Evolutionary conservation across 2,797 vertebrate genomes (phyloP).

Genomic region (Pipistrellus pipistrellus): DNA sequence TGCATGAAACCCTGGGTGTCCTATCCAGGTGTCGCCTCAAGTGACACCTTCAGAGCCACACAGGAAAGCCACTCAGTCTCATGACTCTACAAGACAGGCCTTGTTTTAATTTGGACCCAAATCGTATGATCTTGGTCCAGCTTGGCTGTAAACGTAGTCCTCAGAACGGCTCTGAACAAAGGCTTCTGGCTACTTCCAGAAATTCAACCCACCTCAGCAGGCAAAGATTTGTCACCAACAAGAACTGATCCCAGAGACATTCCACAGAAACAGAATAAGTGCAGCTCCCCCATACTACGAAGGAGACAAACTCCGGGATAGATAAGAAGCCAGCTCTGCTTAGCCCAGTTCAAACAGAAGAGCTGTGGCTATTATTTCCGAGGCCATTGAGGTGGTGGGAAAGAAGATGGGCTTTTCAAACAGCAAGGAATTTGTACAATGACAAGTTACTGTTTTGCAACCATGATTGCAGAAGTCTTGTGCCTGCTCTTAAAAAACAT

Average conservation of each 20-base stretch:
- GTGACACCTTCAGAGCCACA: neutral
- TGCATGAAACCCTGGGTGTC: too few species aligned
- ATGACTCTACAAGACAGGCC: neutral
- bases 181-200: neutral
- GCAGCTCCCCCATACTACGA: neutral
- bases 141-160: slow-evolving; percentile 10
- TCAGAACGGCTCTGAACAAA: neutral
- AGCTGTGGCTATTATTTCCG: neutral
- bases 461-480: neutral
- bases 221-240: neutral
- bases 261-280: neutral
- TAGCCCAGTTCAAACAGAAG: neutral
- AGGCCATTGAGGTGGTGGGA: neutral
- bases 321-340: neutral
- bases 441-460: neutral
- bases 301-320: neutral
- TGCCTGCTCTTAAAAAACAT: neutral
- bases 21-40: neutral
- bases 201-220: neutral
- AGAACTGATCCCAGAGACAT: neutral
- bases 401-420: neutral
- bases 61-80: neutral
- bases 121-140: rapidly evolving
- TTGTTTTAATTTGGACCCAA: neutral
- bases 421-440: neutral